These are phyloP conservation scores for Dicrostonyx torquatus DNA, from an alignment of 2,797 vertebrate genomes.

Conservation along the genomic window DNA sequence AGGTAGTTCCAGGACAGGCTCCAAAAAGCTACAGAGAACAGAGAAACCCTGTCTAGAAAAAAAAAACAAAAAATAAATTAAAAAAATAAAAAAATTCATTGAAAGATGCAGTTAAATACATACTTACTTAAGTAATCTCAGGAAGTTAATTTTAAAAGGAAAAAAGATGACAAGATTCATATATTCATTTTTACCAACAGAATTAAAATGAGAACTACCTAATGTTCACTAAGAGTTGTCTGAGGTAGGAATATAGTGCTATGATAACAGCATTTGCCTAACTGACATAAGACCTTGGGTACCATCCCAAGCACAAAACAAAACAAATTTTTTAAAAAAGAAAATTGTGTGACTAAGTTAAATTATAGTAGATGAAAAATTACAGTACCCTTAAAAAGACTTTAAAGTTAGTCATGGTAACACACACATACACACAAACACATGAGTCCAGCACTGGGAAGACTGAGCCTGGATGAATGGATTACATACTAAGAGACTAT, in stretches of 20 bases:
- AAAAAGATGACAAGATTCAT: not conserved
- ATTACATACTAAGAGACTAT: not conserved
- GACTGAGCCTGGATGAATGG: not conserved
- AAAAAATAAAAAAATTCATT: not conserved
- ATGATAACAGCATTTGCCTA: not conserved
- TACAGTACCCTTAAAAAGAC: not conserved
- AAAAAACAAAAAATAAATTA: too few species aligned
- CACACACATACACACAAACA: too few species aligned
- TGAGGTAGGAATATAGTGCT: not conserved
- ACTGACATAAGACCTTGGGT: not conserved
- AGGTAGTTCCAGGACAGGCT: too few species aligned
- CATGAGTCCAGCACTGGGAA: not conserved
- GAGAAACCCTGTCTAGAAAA: too few species aligned
- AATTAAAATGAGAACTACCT: not conserved
- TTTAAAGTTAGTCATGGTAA: not conserved
- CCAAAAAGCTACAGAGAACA: too few species aligned
- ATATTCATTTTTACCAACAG: slow-evolving; percentile 11
- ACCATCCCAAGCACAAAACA: not conserved
- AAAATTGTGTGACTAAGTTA: slow-evolving; percentile 1
- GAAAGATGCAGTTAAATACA: not conserved
- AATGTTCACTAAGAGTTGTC: not conserved
- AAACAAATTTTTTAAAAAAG: not conserved
- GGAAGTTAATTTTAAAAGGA: slow-evolving; percentile 1
- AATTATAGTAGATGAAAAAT: slow-evolving; percentile 2
- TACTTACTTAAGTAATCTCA: slow-evolving; percentile 12